Conservation (phyloP, 2,113 vertebrate genomes). For the Merops nubicus region DNA sequence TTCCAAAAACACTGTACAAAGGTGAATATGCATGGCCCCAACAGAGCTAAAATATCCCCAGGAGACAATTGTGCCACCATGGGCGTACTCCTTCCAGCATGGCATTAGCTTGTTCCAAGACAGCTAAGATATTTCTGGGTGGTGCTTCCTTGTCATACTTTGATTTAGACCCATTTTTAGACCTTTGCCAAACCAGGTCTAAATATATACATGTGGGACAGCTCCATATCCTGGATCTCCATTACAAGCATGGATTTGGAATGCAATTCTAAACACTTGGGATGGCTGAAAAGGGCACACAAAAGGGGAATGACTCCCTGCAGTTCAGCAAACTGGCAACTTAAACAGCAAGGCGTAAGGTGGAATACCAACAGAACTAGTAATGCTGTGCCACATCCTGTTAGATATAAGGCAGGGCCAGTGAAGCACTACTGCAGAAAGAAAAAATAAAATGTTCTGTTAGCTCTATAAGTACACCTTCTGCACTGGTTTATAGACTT, state of each 20-base stretch:
- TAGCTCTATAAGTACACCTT: neutral
- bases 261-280: neutral
- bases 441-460: neutral
- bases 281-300: slow-evolving; percentile 5
- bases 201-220: neutral
- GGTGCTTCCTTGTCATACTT: neutral
- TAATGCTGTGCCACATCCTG: neutral
- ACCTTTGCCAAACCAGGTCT: neutral
- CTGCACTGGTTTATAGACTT: neutral
- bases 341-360: neutral
- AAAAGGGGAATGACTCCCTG: neutral
- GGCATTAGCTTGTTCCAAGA: neutral
- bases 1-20: neutral
- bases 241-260: neutral
- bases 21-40: neutral
- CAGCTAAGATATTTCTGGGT: neutral
- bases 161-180: neutral
- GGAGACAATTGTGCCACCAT: neutral
- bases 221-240: neutral
- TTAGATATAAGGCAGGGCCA: neutral
- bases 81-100: neutral
- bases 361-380: neutral
- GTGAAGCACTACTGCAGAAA: neutral
- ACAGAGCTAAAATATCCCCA: neutral
- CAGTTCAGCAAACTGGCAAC: neutral